phyloP scores from a whole-genome alignment of 1,140 invertebrate genomes.

The Antheraea pernyi region DNA sequence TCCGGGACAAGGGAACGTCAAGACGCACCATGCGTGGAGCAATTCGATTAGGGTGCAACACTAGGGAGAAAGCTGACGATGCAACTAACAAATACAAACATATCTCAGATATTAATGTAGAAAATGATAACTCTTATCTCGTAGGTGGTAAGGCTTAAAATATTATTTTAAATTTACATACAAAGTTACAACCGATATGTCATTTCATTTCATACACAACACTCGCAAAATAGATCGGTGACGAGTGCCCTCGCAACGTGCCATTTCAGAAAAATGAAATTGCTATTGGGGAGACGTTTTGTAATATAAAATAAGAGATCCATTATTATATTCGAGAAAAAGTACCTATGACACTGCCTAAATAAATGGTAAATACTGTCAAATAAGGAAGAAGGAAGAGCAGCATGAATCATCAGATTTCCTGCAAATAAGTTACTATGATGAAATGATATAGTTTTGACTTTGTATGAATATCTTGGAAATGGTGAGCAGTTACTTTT shows the following conservation, averaged over 20 bases:
- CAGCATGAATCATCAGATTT: not conserved
- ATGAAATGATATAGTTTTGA: not conserved
- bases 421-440: not conserved
- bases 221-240: constrained; percentile 73
- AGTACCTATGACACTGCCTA: constrained; percentile 1
- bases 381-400: too few relatives aligned
- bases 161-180: constrained; percentile 2
- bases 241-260: constrained; percentile 59
- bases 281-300: constrained; percentile 60
- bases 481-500: too few relatives aligned
- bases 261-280: constrained; percentile 76
- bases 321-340: constrained; percentile 7
- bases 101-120: constrained; percentile 23
- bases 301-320: constrained; percentile 16
- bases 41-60: constrained; percentile 76
- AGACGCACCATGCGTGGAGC: constrained; percentile 66
- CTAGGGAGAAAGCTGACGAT: constrained; percentile 67
- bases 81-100: constrained; percentile 49
- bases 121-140: constrained; percentile 24
- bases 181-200: constrained; percentile 48
- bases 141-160: constrained; percentile 25
- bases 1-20: constrained; percentile 63
- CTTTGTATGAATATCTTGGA: too few relatives aligned
- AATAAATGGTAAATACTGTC: constrained; percentile 5
- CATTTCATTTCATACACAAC: constrained; percentile 74